A percentile compares a stretch with the other conserved stretches of the same genome.
These are phyloP conservation scores for Mythimna albipuncta DNA, from an alignment of 2,888 invertebrate genomes.

Conservation along the genomic window DNA sequence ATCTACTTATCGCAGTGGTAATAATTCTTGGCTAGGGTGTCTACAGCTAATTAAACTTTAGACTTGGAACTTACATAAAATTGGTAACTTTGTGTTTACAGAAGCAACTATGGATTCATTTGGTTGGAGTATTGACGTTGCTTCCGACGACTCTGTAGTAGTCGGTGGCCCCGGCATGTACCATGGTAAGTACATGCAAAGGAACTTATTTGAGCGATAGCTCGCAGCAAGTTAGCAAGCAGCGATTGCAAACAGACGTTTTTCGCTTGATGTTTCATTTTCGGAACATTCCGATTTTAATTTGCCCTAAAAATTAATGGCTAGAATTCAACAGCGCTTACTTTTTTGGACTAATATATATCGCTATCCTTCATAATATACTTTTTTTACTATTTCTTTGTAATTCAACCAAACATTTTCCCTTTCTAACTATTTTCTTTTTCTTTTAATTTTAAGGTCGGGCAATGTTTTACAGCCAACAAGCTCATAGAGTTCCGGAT, in stretches of 20 bases:
- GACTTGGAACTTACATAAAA: background rate
- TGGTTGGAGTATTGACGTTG: constrained; percentile 79
- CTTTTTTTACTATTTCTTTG: background rate
- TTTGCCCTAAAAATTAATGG: background rate
- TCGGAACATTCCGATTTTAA: background rate
- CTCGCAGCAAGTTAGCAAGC: background rate
- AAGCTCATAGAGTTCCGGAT: constrained; percentile 17
- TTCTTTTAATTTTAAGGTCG: constrained; percentile 25
- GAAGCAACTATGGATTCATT: constrained; percentile 58
- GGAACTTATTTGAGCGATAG: background rate
- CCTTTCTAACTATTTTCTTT: no score
- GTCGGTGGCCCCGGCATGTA: constrained; percentile 53
- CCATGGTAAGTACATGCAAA: constrained; percentile 24
- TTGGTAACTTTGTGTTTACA: constrained; percentile 4
- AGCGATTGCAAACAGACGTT: background rate
- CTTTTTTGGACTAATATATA: background rate
- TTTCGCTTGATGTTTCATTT: background rate
- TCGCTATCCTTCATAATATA: no score
- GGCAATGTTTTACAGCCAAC: constrained; percentile 41
- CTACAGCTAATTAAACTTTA: no score
- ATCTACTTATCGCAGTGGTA: no score
- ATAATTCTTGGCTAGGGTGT: no score
- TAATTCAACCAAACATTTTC: background rate
- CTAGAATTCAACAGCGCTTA: no score
- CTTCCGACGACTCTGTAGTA: constrained; percentile 20